phyloP scores from a whole-genome alignment of 2,888 invertebrate species.

The Mythimna ferrago region DNA sequence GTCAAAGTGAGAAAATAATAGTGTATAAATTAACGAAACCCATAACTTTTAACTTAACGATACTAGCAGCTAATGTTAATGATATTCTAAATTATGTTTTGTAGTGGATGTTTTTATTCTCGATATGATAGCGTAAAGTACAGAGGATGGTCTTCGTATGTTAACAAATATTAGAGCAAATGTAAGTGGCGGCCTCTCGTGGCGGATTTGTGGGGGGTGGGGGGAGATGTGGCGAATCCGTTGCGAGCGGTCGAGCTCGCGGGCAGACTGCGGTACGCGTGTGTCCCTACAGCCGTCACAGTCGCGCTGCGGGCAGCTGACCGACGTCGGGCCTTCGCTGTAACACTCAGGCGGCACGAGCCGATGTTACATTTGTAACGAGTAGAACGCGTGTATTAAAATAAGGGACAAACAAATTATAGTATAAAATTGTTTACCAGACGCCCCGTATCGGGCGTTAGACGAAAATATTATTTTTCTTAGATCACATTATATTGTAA shows the following conservation, averaged over 20 bases:
- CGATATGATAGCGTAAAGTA: constrained; percentile 73
- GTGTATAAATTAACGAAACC: constrained; percentile 73
- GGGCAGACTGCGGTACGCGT: neutral
- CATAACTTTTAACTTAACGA: constrained; percentile 67
- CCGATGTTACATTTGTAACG: constrained; percentile 76
- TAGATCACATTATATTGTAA: constrained; percentile 91
- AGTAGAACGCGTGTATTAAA: constrained; percentile 82
- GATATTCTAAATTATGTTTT: constrained; percentile 86
- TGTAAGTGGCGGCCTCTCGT: constrained; percentile 53
- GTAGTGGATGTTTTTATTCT: constrained; percentile 85
- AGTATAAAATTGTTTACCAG: constrained; percentile 90
- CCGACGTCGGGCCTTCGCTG: constrained; percentile 75
- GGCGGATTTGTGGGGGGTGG: constrained; percentile 9
- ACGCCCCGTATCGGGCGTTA: constrained; percentile 84
- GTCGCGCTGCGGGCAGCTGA: constrained; percentile 23
- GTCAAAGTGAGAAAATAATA: constrained; percentile 77
- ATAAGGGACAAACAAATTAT: constrained; percentile 88
- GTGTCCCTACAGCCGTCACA: neutral
- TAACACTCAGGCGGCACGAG: constrained; percentile 65
- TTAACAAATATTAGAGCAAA: constrained; percentile 64
- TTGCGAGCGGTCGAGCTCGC: constrained; percentile 25
- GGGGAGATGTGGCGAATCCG: neutral
- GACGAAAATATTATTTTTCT: constrained; percentile 91
- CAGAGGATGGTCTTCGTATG: constrained; percentile 65
- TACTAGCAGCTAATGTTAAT: constrained; percentile 72